Conservation (phyloP, 2,113 vertebrate genomes). For the Hipposideros armiger region DNA sequence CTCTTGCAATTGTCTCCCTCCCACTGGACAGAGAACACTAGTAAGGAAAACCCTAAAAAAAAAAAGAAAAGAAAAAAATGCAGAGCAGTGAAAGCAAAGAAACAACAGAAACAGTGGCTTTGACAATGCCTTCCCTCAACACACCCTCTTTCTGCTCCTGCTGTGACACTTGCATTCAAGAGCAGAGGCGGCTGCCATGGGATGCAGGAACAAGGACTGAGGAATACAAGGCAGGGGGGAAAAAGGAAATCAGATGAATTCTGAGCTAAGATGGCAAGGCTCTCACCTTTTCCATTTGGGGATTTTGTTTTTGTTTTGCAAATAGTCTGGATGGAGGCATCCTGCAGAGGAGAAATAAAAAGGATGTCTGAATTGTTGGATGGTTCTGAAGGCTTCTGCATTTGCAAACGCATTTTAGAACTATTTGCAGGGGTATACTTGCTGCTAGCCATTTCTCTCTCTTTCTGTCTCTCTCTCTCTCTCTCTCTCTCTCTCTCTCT, state of each 20-base stretch:
- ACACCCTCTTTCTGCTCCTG: constrained; percentile 84
- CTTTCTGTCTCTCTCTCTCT: constrained; percentile 79
- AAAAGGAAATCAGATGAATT: constrained; percentile 87
- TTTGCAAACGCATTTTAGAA: constrained; percentile 87
- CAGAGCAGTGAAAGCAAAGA: constrained; percentile 85
- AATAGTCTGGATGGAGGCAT: constrained; percentile 87
- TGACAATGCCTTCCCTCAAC: constrained; percentile 87
- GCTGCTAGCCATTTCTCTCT: constrained; percentile 86
- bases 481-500: constrained; percentile 78
- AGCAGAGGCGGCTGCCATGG: constrained; percentile 86
- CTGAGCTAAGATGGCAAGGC: constrained; percentile 87
- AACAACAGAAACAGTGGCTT: constrained; percentile 88
- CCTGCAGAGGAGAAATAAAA: constrained; percentile 88
- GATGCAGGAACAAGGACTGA: constrained; percentile 86
- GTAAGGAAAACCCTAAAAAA: constrained; percentile 82
- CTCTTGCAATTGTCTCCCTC: constrained; percentile 87
- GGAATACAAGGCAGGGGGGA: constrained; percentile 84
- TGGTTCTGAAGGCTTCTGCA: constrained; percentile 87
- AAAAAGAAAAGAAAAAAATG: constrained; percentile 20
- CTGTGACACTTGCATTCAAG: constrained; percentile 88
- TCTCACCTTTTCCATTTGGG: constrained; percentile 87
- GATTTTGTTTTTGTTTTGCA: constrained; percentile 64
- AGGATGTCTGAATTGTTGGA: constrained; percentile 87
- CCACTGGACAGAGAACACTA: constrained; percentile 87
- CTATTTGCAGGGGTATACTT: constrained; percentile 86